Evolutionary conservation across 2,797 vertebrate genomes (phyloP), one percentile per base, ranked within the genome.

Genomic region (Acrocephalus scirpaceus): DNA sequence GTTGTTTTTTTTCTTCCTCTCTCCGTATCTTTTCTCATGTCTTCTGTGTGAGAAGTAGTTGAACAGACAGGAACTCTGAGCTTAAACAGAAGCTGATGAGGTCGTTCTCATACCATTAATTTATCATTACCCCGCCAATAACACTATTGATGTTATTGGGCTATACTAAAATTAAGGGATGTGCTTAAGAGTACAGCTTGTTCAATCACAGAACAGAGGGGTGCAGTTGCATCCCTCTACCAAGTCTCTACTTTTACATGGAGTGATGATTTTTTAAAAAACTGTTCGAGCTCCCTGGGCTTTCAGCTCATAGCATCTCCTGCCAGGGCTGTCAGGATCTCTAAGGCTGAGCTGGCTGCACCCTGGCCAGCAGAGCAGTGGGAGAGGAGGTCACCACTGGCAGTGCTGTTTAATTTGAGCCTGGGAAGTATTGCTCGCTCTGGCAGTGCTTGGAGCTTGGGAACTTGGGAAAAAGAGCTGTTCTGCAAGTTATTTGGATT

Each of bases 251-350:
- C 48, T 90, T n/a, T 56, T 51, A 10, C 25, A 9, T 7, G 13
- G 19, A 62, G 16, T 9, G 15, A 48, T 60, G 0, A 0, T 44
- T 72, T 73, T 22, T 40, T 34, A 56, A 86, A 2, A 21, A 65
- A 78, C 22, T 5, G 5, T 30, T 62, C 10, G 21, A 66, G 13
- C 18, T 60, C 10, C 9, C 1, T 7, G 60, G 56, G 19, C 60
- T 73, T 70, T 73, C 32, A 48, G 47, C 40, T 93, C 56, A 13
- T n/a, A 29, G 0, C 20, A 11, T 40, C 47, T 76, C 71, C 38
- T 80, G 75, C 45, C 60, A 73, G 25, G 1, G 2, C 57, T 92
- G 67, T 65, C 90, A 81, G 81, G 60, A n/a, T 89, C 48, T 64
- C 84, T 23, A 16, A 57, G 72, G 67, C 60, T 77, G 48, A 67